Conservation (phyloP, 2,113 vertebrate species). For the Lota lota region DNA sequence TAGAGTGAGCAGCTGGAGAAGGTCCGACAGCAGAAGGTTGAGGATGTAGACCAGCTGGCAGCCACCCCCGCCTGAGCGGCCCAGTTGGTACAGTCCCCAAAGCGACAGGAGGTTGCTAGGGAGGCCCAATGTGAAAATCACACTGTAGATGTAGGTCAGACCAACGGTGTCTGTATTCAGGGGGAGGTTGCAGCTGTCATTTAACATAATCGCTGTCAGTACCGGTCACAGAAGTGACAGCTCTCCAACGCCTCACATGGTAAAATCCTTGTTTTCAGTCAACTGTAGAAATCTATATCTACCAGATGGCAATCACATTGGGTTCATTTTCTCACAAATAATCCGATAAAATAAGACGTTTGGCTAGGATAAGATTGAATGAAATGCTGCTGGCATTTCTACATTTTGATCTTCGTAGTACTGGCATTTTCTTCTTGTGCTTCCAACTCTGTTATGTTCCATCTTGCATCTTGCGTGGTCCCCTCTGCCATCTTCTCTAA, state of each 20-base stretch:
- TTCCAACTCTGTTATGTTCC: too few relatives aligned
- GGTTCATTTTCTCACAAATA: too few relatives aligned
- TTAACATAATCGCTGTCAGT: conserved; percentile 55
- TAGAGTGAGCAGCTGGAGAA: conserved; percentile 73
- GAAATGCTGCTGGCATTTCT: too few relatives aligned
- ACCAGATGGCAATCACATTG: too few relatives aligned
- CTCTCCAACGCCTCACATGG: conserved; percentile 23
- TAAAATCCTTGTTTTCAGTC: not conserved
- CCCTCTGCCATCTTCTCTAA: too few relatives aligned
- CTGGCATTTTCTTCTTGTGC: too few relatives aligned
- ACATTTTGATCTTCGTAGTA: too few relatives aligned
- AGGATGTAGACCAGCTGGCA: conserved; percentile 75
- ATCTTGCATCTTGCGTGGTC: too few relatives aligned
- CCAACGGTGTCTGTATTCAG: conserved; percentile 65
- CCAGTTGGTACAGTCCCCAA: conserved; percentile 72
- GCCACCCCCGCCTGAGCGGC: conserved; percentile 58
- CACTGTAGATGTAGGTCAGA: conserved; percentile 72
- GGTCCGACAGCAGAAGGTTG: conserved; percentile 75
- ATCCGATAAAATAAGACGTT: too few relatives aligned
- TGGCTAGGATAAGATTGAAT: too few relatives aligned
- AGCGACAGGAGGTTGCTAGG: conserved; percentile 74
- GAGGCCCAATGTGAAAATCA: conserved; percentile 71
- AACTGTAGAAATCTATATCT: too few relatives aligned
- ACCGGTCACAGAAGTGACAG: not conserved
- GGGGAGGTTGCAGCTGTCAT: conserved; percentile 69